These are phyloP conservation scores for Datnioides undecimradiatus DNA, from an alignment of 2,113 vertebrate species.

Conservation along the genomic window DNA sequence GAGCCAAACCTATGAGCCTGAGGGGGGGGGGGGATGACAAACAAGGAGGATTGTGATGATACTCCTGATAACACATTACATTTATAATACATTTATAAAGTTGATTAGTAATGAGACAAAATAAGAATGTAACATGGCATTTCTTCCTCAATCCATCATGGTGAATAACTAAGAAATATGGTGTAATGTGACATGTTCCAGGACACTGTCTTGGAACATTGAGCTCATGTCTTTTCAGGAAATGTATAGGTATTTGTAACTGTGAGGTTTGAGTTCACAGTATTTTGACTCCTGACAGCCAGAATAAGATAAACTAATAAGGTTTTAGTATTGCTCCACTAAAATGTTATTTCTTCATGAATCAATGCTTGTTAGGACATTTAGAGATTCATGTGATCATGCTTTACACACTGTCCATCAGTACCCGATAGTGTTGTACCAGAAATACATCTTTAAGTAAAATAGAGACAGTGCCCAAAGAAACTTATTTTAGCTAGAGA, in stretches of 20 bases:
- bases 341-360: neutral
- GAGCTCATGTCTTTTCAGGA: neutral
- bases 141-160: neutral
- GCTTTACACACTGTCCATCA: neutral
- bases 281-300: neutral
- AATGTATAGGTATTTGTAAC: neutral
- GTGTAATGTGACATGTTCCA: neutral
- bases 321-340: neutral
- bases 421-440: neutral
- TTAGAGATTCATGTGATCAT: no score
- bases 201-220: no score
- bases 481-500: neutral
- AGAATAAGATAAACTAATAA: neutral
- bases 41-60: neutral
- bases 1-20: slow-evolving; percentile 69
- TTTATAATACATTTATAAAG: neutral
- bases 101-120: neutral
- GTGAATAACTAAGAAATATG: neutral
- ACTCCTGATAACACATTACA: neutral
- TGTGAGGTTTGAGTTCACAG: neutral
- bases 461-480: neutral
- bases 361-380: neutral
- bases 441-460: neutral
- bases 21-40: slow-evolving; percentile 37
- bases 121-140: neutral